Conservation (phyloP, 2,113 vertebrate genomes). For the Brachionichthys hirsutus region DNA sequence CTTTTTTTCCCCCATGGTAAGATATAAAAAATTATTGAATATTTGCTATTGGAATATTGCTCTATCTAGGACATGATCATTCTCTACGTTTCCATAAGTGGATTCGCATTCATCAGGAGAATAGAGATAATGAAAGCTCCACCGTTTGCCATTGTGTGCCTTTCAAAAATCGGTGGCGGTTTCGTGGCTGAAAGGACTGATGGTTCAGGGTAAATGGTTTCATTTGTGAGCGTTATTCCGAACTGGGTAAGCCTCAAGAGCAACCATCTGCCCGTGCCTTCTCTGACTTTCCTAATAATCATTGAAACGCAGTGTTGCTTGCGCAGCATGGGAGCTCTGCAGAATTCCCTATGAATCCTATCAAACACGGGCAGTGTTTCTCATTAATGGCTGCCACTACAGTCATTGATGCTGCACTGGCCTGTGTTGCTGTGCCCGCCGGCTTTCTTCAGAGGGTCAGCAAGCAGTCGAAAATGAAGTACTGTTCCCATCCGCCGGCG, state of each 20-base stretch:
- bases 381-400: conserved; percentile 61
- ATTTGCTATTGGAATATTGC: no score
- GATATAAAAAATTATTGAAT: no score
- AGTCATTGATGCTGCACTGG: conserved; percentile 45
- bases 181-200: not conserved
- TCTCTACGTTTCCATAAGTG: no score
- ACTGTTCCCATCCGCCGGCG: conserved; percentile 16
- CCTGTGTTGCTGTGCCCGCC: conserved; percentile 27
- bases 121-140: no score
- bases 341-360: conserved; percentile 53
- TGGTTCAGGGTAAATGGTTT: conserved; percentile 31
- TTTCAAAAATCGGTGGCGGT: no score
- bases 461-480: conserved; percentile 49
- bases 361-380: conserved; percentile 54
- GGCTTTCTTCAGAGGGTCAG: conserved; percentile 46
- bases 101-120: no score
- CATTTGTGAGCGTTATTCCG: conserved; percentile 60
- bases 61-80: no score
- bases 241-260: conserved; percentile 60
- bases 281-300: conserved; percentile 57
- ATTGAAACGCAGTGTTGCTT: conserved; percentile 46
- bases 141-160: no score
- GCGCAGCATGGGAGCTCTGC: conserved; percentile 30
- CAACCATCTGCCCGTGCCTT: conserved; percentile 63
- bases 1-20: no score